These are phyloP conservation scores for Drepanosiphum platanoidis DNA, from an alignment of 2,888 invertebrate genomes.

Conservation along the genomic window DNA sequence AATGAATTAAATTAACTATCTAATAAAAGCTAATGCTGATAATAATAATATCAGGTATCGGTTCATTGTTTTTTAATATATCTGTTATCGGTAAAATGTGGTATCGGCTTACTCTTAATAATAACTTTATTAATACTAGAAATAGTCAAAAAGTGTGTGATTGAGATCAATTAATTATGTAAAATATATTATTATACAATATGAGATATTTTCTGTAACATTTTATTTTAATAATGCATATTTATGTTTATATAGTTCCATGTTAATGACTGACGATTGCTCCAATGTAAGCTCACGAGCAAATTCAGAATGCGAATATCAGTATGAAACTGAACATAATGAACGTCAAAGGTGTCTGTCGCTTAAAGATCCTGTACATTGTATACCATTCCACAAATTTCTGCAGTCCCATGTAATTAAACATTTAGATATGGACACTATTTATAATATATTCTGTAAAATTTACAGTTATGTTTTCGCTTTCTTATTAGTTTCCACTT, in stretches of 20 bases:
- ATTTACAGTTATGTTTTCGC: neutral
- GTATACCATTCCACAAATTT: constrained; percentile 78
- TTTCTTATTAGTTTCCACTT: constrained; percentile 38
- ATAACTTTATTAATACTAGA: too few relatives aligned
- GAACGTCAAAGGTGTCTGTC: constrained; percentile 76
- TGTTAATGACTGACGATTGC: constrained; percentile 69
- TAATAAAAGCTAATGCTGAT: too few relatives aligned
- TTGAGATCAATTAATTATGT: too few relatives aligned
- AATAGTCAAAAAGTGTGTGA: too few relatives aligned
- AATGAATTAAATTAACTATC: too few relatives aligned
- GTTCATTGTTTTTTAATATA: too few relatives aligned
- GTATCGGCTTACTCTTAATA: too few relatives aligned
- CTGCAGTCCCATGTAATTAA: constrained; percentile 75
- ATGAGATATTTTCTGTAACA: neutral
- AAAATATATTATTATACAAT: neutral
- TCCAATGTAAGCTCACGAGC: constrained; percentile 69
- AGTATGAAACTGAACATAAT: constrained; percentile 79
- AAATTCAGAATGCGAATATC: constrained; percentile 69
- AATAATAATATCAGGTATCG: too few relatives aligned
- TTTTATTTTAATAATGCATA: neutral
- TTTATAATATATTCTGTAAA: neutral
- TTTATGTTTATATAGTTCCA: constrained; percentile 66
- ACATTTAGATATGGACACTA: neutral
- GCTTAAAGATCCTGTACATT: constrained; percentile 82
- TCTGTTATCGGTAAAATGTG: too few relatives aligned